phyloP scores from a whole-genome alignment of 2,113 vertebrate species.

The Sarotherodon lohbergeri region DNA sequence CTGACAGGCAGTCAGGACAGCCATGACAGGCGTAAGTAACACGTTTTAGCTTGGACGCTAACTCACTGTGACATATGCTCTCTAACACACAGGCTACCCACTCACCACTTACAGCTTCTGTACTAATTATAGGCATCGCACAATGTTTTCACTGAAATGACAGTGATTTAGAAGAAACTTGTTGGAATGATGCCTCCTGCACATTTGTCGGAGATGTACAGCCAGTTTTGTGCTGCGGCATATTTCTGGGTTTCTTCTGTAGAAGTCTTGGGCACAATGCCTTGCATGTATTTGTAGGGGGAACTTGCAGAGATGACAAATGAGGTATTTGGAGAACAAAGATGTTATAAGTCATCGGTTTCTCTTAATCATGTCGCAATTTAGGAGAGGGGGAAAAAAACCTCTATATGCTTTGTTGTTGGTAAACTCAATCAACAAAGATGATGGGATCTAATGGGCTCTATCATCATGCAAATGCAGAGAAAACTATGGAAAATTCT shows the following conservation, averaged over 20 bases:
- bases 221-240: not conserved
- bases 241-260: not conserved
- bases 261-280: not conserved
- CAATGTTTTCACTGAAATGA: not conserved
- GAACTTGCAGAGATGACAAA: constrained; percentile 43
- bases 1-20: constrained; percentile 45
- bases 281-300: not conserved
- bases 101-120: constrained; percentile 27
- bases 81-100: constrained; percentile 24
- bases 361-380: constrained; percentile 42
- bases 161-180: not conserved
- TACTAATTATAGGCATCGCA: constrained; percentile 30
- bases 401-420: constrained; percentile 3
- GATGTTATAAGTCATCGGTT: constrained; percentile 28
- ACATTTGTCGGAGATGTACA: not conserved
- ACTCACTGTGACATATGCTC: constrained; percentile 55
- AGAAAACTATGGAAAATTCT: not conserved
- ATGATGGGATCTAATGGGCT: constrained; percentile 47
- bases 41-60: constrained; percentile 52
- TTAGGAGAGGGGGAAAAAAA: not conserved
- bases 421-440: constrained; percentile 39
- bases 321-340: constrained; percentile 11
- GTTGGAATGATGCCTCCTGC: not conserved
- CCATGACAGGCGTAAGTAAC: constrained; percentile 69
- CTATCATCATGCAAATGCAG: constrained; percentile 26